A percentile compares a stretch with the other conserved stretches of the same genome.
These are phyloP conservation scores for Mola mola DNA, from an alignment of 2,113 vertebrate species.

Conservation along the genomic window DNA sequence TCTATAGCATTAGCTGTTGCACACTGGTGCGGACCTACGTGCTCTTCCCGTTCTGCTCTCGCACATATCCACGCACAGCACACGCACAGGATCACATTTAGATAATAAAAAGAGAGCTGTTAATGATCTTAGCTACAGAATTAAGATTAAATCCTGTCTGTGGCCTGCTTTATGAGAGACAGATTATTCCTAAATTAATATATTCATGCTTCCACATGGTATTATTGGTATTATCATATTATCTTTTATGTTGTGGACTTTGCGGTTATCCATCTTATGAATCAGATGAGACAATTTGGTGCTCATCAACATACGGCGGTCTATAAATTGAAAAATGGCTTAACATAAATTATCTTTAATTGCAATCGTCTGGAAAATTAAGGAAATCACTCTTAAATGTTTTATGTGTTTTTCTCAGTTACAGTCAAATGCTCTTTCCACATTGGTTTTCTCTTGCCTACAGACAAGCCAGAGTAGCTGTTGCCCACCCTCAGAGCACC, in stretches of 20 bases:
- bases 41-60: constrained; percentile 1
- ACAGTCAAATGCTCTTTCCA: neutral
- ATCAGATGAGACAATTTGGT: neutral
- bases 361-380: neutral
- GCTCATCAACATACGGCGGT: neutral
- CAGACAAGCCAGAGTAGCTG: constrained; percentile 23
- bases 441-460: constrained; percentile 26
- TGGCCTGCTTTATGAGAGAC: neutral
- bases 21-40: neutral
- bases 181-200: constrained; percentile 3
- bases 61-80: neutral
- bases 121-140: neutral
- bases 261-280: constrained; percentile 1
- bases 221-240: constrained; percentile 6
- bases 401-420: neutral
- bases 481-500: constrained; percentile 45
- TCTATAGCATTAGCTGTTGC: constrained; percentile 34
- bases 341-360: neutral
- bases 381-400: no score
- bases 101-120: neutral
- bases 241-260: neutral
- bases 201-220: constrained; percentile 12
- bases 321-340: neutral
- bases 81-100: constrained; percentile 2
- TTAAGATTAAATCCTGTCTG: constrained; percentile 5